These are phyloP conservation scores for Mungos mungo DNA, from an alignment of 2,113 vertebrate species.

Conservation along the genomic window DNA sequence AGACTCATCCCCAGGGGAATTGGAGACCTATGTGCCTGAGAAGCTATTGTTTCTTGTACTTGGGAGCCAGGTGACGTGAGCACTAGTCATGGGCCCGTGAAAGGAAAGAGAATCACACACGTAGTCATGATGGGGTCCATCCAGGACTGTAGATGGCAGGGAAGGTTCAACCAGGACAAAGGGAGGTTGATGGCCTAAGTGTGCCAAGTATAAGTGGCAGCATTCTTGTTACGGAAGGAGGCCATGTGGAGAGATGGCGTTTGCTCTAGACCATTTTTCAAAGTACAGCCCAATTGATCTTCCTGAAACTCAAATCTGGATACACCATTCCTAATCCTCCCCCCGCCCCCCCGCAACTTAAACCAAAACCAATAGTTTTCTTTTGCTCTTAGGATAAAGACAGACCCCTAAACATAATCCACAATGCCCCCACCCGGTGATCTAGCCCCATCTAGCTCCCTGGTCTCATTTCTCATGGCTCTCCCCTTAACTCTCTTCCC, in stretches of 20 bases:
- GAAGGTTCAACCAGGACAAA: background rate
- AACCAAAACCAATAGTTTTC: background rate
- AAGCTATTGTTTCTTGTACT: background rate
- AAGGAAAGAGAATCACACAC: background rate
- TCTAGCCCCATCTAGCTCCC: background rate
- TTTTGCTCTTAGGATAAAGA: background rate
- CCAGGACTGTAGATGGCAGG: background rate
- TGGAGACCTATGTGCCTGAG: background rate
- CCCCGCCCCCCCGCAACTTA: background rate
- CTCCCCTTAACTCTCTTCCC: background rate
- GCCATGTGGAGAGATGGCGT: background rate
- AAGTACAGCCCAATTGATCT: background rate
- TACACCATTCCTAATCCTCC: background rate
- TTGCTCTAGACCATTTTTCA: background rate
- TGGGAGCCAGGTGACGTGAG: background rate
- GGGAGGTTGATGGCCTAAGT: background rate
- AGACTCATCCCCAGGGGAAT: background rate
- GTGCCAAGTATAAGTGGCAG: background rate
- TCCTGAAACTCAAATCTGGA: background rate
- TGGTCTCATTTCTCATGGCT: background rate
- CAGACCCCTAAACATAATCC: background rate
- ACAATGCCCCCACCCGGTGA: rapidly evolving
- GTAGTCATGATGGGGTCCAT: background rate
- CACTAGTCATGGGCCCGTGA: rapidly evolving
- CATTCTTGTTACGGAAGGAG: background rate